phyloP scores from a whole-genome alignment of 2,797 vertebrate genomes.

The Tarsius wallacei region DNA sequence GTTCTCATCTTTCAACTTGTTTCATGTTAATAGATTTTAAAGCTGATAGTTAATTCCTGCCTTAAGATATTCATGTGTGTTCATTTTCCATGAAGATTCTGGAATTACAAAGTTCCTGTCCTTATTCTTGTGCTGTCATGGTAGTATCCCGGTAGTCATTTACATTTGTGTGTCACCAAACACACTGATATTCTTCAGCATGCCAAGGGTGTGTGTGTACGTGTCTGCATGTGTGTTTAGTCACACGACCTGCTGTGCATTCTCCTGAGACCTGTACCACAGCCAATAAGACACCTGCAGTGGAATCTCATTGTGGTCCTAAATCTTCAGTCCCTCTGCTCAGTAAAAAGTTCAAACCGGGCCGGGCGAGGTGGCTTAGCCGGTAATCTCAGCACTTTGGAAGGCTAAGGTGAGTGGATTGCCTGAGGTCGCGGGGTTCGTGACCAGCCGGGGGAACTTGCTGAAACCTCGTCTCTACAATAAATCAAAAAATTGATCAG shows the following conservation, averaged over 20 bases:
- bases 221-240: neutral
- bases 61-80: neutral
- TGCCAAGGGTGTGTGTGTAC: conserved; percentile 45
- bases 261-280: conserved; percentile 85
- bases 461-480: too few species aligned
- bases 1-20: neutral
- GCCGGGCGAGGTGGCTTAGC: too few species aligned
- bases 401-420: too few species aligned
- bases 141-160: conserved; percentile 32
- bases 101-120: neutral
- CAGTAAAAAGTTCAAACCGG: conserved; percentile 82
- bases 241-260: conserved; percentile 80
- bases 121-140: conserved; percentile 10
- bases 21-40: neutral
- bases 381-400: too few species aligned
- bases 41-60: neutral
- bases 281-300: conserved; percentile 87
- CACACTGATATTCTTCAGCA: conserved; percentile 75
- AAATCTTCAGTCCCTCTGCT: conserved; percentile 83
- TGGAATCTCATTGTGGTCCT: conserved; percentile 71
- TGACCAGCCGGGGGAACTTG: too few species aligned
- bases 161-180: conserved; percentile 81
- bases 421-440: too few species aligned
- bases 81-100: conserved; percentile 45
- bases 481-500: too few species aligned